Evolutionary conservation across 2,888 invertebrate species (phyloP).

Genomic region (Drosophila paucipuncta): DNA sequence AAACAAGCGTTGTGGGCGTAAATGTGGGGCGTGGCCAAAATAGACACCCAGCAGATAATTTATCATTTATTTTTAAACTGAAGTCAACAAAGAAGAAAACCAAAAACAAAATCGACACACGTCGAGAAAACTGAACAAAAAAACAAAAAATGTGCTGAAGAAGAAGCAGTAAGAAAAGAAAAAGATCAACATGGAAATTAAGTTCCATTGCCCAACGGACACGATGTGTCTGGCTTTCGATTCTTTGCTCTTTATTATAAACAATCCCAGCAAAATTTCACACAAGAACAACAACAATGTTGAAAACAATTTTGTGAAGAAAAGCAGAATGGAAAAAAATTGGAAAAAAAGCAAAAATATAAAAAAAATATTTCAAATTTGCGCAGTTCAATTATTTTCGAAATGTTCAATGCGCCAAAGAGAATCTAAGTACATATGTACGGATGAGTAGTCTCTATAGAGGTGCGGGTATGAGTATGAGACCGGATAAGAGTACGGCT

Average conservation of each 20-base stretch:
- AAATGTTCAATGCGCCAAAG: slow-evolving; percentile 35
- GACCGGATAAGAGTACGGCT: background rate
- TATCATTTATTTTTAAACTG: slow-evolving; percentile 80
- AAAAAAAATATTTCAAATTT: slow-evolving; percentile 54
- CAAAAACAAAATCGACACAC: slow-evolving; percentile 31
- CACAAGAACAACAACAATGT: slow-evolving; percentile 32
- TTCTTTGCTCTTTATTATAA: slow-evolving; percentile 70
- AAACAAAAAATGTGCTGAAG: background rate
- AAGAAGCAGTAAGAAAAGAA: background rate
- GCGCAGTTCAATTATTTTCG: slow-evolving; percentile 74
- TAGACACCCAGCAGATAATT: slow-evolving; percentile 69
- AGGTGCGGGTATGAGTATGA: background rate
- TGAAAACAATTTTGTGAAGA: slow-evolving; percentile 23
- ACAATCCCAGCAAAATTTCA: slow-evolving; percentile 66
- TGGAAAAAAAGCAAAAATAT: slow-evolving; percentile 18
- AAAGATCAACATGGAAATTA: slow-evolving; percentile 45
- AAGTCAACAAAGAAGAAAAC: slow-evolving; percentile 36
- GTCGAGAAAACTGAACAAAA: slow-evolving; percentile 29
- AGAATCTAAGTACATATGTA: slow-evolving; percentile 31
- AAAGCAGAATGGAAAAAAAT: slow-evolving; percentile 47
- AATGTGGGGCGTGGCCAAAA: slow-evolving; percentile 32
- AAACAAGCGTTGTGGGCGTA: slow-evolving; percentile 51
- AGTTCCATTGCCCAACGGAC: slow-evolving; percentile 70
- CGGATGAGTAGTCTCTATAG: slow-evolving; percentile 23
- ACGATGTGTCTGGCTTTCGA: slow-evolving; percentile 46